Base-by-base conservation (phyloP, 92 coral and sea anemone species). In the Umimayanthus kanabou region DNA sequence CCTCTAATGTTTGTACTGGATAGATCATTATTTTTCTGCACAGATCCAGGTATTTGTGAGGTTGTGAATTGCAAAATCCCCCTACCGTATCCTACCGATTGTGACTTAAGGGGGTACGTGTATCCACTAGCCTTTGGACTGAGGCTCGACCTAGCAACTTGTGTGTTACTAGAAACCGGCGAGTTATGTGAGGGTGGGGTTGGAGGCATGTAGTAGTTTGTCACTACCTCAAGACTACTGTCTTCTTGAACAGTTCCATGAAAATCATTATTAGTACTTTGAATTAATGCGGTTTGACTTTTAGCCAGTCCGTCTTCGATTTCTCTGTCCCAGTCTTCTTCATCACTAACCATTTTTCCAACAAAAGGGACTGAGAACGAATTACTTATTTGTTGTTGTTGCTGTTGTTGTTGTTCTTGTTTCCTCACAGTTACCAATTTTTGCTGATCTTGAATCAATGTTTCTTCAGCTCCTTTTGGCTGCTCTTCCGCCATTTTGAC, bases 241-340 rank as follows among this genome's bases (percentile, higher is more conserved):
- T 43, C 39, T 67, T 67, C 65, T 25, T 40, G 64, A n/a, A 28
- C 77, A 80, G 42, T 64, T 55, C 16, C 9, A 39, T 23, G 43
- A 69, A 26, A 69, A 43, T 9, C 26, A 22, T 43, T 45, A 29
- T 45, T 49, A 3, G 23, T 28, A 25, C 64, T 43, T 82, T 42
- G 77, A 69, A 4, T 3, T 11, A 77, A 67, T 5, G 64, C 0
- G 14, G 39, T 42, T 4, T 47, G 47, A 37, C 53, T 39, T 25
- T 16, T 64, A 74, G 15, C 29, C 43, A 70, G 30, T 5, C 57
- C 42, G 4, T 65, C 45, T 73, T 83, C 78, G 11, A 83, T 45
- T 53, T 83, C 87, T 16, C 45, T 83, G n/a, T 70, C 87, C 87
- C 87, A 83, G 67, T 83, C 87, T 42, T 82, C 86, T 45, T 70